Base-by-base conservation (phyloP, 2,888 invertebrate genomes). In the Pocota personata region DNA sequence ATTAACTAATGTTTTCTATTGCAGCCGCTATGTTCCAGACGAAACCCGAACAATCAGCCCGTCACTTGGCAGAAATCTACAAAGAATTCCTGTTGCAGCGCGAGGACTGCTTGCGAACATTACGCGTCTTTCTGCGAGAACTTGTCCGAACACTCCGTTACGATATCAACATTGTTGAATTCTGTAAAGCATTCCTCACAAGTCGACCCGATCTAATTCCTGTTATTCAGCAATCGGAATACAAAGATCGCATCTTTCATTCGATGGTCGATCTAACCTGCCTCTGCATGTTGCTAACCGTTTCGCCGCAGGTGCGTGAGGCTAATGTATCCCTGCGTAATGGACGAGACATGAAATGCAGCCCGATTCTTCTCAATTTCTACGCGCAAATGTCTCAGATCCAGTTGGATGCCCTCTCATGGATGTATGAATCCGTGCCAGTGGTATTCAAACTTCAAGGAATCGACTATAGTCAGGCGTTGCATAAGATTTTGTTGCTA, bases 31-130 rank as follows among this genome's bases (percentile, higher is more conserved):
- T 98, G 93, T 97, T 98, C 90, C 97, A 97, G 92, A 95, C 96
- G 24, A 95, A 96, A 82, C 96, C 97, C 3, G 97, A 97, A 88
- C 94, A 95, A 50, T 96, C 98, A 60, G 97, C 98, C 0, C 95
- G 95, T 66, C 95, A 96, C 87, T 94, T 98, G 90, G 97, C 97
- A 0, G 96, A 97, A 91, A 97, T 97, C 19, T 97, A 94, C 89
- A 94, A 97, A 94, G 98, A 98, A 92, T 93, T 98, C 88, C 92
- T 99, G 46, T 94, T 97, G 87, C 96, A 97, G 77, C 94, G 97
- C 14, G 99, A 99, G 88, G 99, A 99, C 92, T 98, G 97, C 92
- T 93, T 98, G 80, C 94, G 98, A 1, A 96, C 98, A 0, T 92
- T 99, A 88, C 94, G 98, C 2, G 96, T 96, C 5, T 94, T 99